Evolutionary conservation across 1,140 invertebrate species (phyloP).

Genomic region (silkworm (Bombyx mori)): DNA sequence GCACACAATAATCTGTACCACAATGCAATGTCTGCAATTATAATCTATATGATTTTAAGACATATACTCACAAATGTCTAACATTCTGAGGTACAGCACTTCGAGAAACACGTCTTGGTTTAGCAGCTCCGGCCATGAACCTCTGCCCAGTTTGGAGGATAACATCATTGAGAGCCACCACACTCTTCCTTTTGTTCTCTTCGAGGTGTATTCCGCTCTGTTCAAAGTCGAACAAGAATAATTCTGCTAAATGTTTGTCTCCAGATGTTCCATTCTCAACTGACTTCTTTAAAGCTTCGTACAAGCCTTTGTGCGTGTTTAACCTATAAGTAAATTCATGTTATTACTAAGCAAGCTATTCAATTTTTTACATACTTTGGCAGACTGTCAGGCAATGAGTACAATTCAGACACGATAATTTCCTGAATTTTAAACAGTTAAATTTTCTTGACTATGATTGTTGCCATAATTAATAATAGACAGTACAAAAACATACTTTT

Average conservation of each 20-base stretch:
- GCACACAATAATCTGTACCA: no score
- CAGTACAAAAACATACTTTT: conserved; percentile 76
- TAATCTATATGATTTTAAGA: neutral
- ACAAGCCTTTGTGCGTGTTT: conserved; percentile 91
- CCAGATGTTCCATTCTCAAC: conserved; percentile 82
- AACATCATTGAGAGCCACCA: conserved; percentile 88
- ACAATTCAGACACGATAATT: no score
- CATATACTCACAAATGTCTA: conserved; percentile 78
- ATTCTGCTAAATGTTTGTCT: conserved; percentile 87
- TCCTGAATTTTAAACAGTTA: no score
- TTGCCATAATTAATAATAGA: no score
- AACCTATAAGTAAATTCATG: conserved; percentile 69
- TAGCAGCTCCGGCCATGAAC: conserved; percentile 85
- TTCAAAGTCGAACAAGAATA: conserved; percentile 97
- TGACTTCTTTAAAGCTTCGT: conserved; percentile 81
- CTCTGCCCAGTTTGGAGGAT: conserved; percentile 87
- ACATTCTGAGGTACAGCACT: conserved; percentile 79
- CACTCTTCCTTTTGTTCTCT: conserved; percentile 80
- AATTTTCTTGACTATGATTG: no score
- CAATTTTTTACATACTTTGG: no score
- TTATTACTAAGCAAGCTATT: no score
- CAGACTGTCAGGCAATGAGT: no score
- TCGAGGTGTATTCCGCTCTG: conserved; percentile 95
- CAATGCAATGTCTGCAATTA: no score
- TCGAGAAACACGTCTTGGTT: conserved; percentile 76